phyloP scores from a whole-genome alignment of 2,797 vertebrate genomes.

The Hydrolagus colliei region DNA sequence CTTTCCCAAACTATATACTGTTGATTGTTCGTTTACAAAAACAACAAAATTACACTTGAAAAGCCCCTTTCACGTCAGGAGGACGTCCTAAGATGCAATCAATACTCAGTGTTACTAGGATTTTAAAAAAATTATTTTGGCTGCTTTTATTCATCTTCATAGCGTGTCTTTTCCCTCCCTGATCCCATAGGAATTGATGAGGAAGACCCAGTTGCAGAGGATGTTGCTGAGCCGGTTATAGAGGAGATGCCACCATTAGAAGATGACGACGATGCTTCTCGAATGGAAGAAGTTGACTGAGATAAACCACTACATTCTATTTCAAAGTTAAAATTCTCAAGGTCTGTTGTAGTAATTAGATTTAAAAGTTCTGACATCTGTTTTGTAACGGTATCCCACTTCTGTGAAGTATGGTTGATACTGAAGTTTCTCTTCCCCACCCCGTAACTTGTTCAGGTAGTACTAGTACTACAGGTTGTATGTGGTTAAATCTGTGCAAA shows the following conservation, averaged over 20 bases:
- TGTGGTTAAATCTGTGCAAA: background rate
- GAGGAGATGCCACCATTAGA: conserved; percentile 91
- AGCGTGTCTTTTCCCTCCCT: background rate
- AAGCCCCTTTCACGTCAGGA: too few relatives aligned
- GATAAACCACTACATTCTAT: background rate
- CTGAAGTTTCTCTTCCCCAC: background rate
- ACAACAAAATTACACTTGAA: too few relatives aligned
- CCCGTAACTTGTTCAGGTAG: background rate
- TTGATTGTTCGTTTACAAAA: too few relatives aligned
- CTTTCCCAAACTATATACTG: too few relatives aligned
- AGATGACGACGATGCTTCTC: conserved; percentile 82
- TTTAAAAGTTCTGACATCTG: conserved; percentile 18
- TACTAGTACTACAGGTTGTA: background rate
- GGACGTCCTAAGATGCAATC: too few relatives aligned
- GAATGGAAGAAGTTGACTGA: conserved; percentile 93
- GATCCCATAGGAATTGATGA: conserved; percentile 78
- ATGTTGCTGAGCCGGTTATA: conserved; percentile 56
- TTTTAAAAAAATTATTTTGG: too few relatives aligned
- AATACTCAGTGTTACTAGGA: too few relatives aligned
- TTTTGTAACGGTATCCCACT: conserved; percentile 15
- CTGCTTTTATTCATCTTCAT: background rate
- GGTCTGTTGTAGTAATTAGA: background rate
- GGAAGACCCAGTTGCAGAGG: conserved; percentile 74
- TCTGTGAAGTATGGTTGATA: conserved; percentile 5
- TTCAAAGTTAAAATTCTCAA: background rate